A percentile compares a stretch with the other conserved stretches of the same genome.
phyloP scores from a whole-genome alignment of 2,113 vertebrate species.

The Ia io region DNA sequence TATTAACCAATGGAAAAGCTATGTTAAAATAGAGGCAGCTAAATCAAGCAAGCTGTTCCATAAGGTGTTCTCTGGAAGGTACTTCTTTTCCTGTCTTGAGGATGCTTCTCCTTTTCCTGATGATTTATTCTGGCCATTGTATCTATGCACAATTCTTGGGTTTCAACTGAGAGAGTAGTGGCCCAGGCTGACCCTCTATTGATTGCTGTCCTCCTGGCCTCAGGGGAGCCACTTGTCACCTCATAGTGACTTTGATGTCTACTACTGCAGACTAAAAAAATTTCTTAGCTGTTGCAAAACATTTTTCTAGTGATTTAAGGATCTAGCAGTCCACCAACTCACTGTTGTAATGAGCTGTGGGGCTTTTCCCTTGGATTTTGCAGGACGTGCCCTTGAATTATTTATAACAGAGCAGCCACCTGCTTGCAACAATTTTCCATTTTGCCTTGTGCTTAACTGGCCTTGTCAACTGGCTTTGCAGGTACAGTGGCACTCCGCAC shows the following conservation, averaged over 20 bases:
- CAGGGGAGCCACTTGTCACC: slow-evolving; percentile 79
- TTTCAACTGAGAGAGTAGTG: slow-evolving; percentile 51
- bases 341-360: slow-evolving; percentile 76
- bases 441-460: slow-evolving; percentile 47
- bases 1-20: background rate
- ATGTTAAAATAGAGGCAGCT: background rate
- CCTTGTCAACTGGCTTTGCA: slow-evolving; percentile 15
- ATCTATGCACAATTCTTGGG: slow-evolving; percentile 62
- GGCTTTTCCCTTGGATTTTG: slow-evolving; percentile 76
- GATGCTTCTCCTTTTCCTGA: slow-evolving; percentile 55
- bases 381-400: slow-evolving; percentile 71
- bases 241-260: slow-evolving; percentile 76
- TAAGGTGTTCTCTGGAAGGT: slow-evolving; percentile 26
- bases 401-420: slow-evolving; percentile 48
- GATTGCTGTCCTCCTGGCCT: slow-evolving; percentile 74
- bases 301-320: slow-evolving; percentile 82
- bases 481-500: background rate
- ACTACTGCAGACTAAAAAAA: slow-evolving; percentile 70
- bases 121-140: slow-evolving; percentile 73
- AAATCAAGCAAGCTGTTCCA: slow-evolving; percentile 8
- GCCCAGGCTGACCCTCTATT: slow-evolving; percentile 60
- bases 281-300: slow-evolving; percentile 75
- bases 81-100: slow-evolving; percentile 59
- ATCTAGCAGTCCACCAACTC: slow-evolving; percentile 67
- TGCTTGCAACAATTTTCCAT: slow-evolving; percentile 63